phyloP scores from a whole-genome alignment of 2,113 vertebrate species.

The Podarcis cretensis region DNA sequence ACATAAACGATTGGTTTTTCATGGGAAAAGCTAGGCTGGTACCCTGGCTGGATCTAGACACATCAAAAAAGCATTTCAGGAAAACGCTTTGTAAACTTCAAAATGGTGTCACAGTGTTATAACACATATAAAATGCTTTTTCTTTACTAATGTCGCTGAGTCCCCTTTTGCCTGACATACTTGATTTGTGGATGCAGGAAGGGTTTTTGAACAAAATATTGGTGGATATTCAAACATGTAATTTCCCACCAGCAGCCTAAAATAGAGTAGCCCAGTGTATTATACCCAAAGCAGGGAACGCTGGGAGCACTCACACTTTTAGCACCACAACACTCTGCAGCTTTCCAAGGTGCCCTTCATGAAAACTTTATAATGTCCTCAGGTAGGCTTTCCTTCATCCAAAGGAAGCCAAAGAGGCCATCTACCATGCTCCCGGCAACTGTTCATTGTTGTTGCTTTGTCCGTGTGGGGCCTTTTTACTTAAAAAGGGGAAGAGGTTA shows the following conservation, averaged over 20 bases:
- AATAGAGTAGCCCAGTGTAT: background rate
- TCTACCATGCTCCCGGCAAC: background rate
- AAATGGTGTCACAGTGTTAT: too few relatives aligned
- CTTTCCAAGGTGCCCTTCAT: too few relatives aligned
- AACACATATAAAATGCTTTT: too few relatives aligned
- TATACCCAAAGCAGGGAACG: background rate
- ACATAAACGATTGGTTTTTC: background rate
- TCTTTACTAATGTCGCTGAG: too few relatives aligned
- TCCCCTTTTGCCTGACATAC: background rate
- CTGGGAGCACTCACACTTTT: too few relatives aligned
- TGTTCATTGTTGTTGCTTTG: too few relatives aligned
- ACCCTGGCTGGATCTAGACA: background rate
- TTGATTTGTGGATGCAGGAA: background rate
- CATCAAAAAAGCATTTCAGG: too few relatives aligned
- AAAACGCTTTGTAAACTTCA: too few relatives aligned
- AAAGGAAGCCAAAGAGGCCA: background rate
- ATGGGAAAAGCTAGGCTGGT: background rate
- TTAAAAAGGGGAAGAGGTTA: too few relatives aligned
- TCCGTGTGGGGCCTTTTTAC: too few relatives aligned
- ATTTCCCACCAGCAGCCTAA: background rate
- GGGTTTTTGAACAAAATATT: background rate
- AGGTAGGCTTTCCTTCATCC: background rate
- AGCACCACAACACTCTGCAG: too few relatives aligned
- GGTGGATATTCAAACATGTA: background rate
- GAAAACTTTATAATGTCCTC: background rate